Evolutionary conservation across 2,797 vertebrate genomes (phyloP).

Genomic region (Monodelphis domestica): DNA sequence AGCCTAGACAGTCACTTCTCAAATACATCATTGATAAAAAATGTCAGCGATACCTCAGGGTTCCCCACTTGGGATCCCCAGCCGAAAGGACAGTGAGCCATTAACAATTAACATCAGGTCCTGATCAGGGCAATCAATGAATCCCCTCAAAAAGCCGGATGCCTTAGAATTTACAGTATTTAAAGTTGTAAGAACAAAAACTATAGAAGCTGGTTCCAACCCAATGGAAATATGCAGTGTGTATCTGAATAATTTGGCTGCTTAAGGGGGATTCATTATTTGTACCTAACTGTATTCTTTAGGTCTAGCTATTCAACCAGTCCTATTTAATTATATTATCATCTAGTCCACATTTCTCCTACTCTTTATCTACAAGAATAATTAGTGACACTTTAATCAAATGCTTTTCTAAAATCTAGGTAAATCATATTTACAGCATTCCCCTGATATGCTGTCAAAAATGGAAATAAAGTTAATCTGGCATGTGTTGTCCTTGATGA

Average conservation of each 20-base stretch:
- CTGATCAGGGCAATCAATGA: not conserved
- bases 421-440: not conserved
- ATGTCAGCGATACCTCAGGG: not conserved
- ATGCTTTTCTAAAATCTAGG: not conserved
- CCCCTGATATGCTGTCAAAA: not conserved
- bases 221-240: not conserved
- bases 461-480: not conserved
- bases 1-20: not conserved
- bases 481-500: not conserved
- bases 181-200: not conserved
- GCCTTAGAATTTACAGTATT: not conserved
- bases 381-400: slow-evolving; percentile 2
- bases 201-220: not conserved
- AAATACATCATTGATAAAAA: not conserved
- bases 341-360: not conserved
- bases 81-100: not conserved
- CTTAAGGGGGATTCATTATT: not conserved
- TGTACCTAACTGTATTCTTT: not conserved
- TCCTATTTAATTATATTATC: not conserved
- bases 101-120: not conserved
- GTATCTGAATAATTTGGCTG: not conserved
- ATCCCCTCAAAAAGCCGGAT: not conserved
- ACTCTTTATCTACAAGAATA: not conserved
- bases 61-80: not conserved
- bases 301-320: not conserved